Base-by-base conservation (phyloP, 2,113 vertebrate species). In the Rhegmatorhina hoffmannsi region DNA sequence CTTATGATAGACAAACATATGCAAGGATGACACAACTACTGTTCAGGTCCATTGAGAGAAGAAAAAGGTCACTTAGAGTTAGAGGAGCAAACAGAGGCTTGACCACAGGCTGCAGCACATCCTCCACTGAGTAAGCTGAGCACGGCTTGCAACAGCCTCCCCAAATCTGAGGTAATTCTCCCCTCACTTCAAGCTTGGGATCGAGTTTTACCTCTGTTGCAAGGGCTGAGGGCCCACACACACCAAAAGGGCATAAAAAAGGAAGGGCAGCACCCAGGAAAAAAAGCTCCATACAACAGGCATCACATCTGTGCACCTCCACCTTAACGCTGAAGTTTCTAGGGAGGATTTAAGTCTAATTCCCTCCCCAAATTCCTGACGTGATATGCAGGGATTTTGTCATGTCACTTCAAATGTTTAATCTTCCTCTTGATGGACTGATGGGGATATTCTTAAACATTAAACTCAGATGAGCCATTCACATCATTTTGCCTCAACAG, bases 11-110 rank as follows among this genome's bases (percentile, higher is more conserved):
- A 75, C 56, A 84, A 86, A 96, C 20, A 63, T 36, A 50, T 1
- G 9, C 74, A 34, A 53, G 23, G 50, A 76, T 89, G 93, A 95
- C 93, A 91, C 87, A 95, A 85, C 93, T 88, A 90, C 93, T 75
- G 88, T 92, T 83, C 28, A 43, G n/a, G 59, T 69, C 47, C 60
- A 11, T 7, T 33, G 62, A 66, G 53, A 74, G 29, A 74, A 74
- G 66, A 24, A 92, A 75, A 89, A 84, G 62, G 86, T 21, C 60
- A 14, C 73, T 92, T 52, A 70, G 76, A 90, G 88, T 40, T 66
- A 75, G 87, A 93, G 90, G 76, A 90, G 83, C 86, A 84, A 76
- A 68, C 8, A 6, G 1, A 7, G 73, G 15, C 33, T 72, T 46
- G 73, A 89, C 93, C 89, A 29, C 81, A 87, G 81, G 29, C 84